phyloP scores from a whole-genome alignment of 1,140 invertebrate species.

The Hetaerina americana region DNA sequence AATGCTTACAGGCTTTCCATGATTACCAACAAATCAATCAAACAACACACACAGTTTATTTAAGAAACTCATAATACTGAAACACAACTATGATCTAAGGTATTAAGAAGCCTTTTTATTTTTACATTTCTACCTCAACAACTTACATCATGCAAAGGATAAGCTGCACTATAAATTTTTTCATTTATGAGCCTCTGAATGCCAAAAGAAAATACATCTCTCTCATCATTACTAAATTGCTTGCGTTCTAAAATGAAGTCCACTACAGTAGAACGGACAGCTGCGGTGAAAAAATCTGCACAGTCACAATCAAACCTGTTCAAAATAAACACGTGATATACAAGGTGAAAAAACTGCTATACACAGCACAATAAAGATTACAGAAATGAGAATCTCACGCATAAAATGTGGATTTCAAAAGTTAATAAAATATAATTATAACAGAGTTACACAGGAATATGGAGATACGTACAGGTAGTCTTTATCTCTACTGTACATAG shows the following conservation, averaged over 20 bases:
- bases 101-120: too few relatives aligned
- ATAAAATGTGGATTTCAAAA: neutral
- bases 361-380: neutral
- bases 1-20: constrained; percentile 7
- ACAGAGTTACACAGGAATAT: too few relatives aligned
- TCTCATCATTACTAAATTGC: constrained; percentile 45
- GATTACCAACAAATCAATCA: too few relatives aligned
- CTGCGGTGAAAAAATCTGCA: constrained; percentile 71
- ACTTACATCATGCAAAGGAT: constrained; percentile 82
- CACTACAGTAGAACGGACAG: constrained; percentile 73
- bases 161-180: constrained; percentile 66
- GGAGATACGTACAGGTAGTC: constrained; percentile 76
- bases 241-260: constrained; percentile 86
- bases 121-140: constrained; percentile 3
- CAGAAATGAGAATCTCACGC: neutral
- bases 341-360: neutral
- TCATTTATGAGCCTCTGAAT: constrained; percentile 70
- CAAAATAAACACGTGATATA: constrained; percentile 5
- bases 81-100: too few relatives aligned
- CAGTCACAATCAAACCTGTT: constrained; percentile 69
- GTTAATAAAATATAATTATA: neutral
- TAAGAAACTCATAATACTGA: neutral
- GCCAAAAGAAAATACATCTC: constrained; percentile 65
- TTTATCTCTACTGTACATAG: constrained; percentile 74
- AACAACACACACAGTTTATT: constrained; percentile 1